Percentiles rank a stretch among this genome's conserved stretches.
Conservation (phyloP, 2,113 vertebrate species). For the Otus sunia region DNA sequence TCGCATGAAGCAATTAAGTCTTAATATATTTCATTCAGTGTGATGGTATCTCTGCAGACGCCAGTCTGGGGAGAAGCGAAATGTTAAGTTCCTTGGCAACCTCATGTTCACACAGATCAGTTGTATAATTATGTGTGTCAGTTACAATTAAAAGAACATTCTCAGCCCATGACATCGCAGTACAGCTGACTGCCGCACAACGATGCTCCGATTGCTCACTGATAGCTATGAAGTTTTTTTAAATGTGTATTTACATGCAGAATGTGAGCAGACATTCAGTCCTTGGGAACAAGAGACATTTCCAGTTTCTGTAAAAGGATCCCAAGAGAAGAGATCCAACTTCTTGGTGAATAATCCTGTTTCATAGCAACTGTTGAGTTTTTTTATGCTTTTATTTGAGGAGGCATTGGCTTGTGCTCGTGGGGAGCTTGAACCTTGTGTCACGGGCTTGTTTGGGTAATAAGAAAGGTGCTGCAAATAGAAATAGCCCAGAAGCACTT, state of each 20-base stretch:
- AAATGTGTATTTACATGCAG: neutral
- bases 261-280: conserved; percentile 37
- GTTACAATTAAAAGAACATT: conserved; percentile 80
- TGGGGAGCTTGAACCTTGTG: conserved; percentile 30
- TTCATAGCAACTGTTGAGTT: conserved; percentile 20
- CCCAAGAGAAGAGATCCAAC: conserved; percentile 23
- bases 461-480: conserved; percentile 29
- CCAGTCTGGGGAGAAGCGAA: conserved; percentile 75
- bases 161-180: conserved; percentile 69
- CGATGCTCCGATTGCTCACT: conserved; percentile 40
- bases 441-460: neutral
- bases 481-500: conserved; percentile 11
- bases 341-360: conserved; percentile 13
- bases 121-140: conserved; percentile 78
- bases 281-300: conserved; percentile 8
- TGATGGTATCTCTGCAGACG: conserved; percentile 77
- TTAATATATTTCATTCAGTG: conserved; percentile 73
- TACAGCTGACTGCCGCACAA: conserved; percentile 66
- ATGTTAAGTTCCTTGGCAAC: conserved; percentile 76
- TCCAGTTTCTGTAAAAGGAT: conserved; percentile 26
- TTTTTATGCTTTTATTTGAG: conserved; percentile 36
- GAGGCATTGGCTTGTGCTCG: neutral
- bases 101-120: conserved; percentile 72
- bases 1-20: conserved; percentile 70
- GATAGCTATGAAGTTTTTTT: conserved; percentile 32